Conservation (phyloP, 2,797 vertebrate species). For the Octomys mimax region DNA sequence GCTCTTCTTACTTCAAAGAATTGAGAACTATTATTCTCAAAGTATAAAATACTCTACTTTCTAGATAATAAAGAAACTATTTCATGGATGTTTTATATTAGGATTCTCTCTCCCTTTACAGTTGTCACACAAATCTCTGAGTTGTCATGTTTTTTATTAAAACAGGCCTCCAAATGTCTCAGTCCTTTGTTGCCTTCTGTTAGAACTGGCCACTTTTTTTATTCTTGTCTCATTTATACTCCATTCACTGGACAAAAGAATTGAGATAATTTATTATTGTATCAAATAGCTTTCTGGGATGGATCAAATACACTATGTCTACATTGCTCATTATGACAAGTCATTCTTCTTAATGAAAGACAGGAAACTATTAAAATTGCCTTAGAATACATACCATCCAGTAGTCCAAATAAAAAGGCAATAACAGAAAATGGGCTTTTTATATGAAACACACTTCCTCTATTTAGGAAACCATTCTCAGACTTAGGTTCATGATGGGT, state of each 20-base stretch:
- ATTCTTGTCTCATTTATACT: conserved; percentile 74
- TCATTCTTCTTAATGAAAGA: conserved; percentile 78
- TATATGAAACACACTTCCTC: conserved; percentile 70
- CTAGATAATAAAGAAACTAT: conserved; percentile 55
- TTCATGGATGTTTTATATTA: conserved; percentile 9
- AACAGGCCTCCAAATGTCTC: conserved; percentile 52
- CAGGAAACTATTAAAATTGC: conserved; percentile 75
- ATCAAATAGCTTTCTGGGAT: conserved; percentile 74
- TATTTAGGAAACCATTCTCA: conserved; percentile 74
- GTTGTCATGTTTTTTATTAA: conserved; percentile 66
- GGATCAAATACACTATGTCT: conserved; percentile 77
- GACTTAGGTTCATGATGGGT: conserved; percentile 67
- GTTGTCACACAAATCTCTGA: conserved; percentile 50
- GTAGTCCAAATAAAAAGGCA: conserved; percentile 77
- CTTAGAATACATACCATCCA: conserved; percentile 75
- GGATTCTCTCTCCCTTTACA: conserved; percentile 15
- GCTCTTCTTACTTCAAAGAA: conserved; percentile 31
- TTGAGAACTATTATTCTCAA: conserved; percentile 55
- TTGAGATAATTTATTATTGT: conserved; percentile 70
- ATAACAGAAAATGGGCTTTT: conserved; percentile 78
- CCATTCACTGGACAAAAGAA: conserved; percentile 68
- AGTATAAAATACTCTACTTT: conserved; percentile 52
- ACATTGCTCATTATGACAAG: conserved; percentile 73
- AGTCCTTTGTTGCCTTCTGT: conserved; percentile 66
- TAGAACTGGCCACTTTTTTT: conserved; percentile 53